A percentile compares a stretch with the other conserved stretches of the same genome.
Evolutionary conservation across 2,888 invertebrate genomes (phyloP).

Genomic region (Eucera pruinosa): DNA sequence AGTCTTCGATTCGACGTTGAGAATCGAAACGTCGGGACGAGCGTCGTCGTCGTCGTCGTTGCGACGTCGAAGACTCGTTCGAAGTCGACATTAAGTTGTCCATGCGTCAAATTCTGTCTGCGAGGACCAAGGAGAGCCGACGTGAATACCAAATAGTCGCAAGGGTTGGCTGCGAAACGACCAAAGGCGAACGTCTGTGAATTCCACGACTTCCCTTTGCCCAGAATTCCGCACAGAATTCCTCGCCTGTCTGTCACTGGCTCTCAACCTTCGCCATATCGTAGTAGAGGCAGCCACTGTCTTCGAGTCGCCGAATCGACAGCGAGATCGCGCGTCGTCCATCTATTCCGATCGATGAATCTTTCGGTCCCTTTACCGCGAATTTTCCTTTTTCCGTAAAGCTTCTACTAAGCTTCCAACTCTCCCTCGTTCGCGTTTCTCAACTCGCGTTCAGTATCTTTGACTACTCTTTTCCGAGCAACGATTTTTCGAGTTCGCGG

Average conservation of each 20-base stretch:
- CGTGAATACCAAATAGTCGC: conserved; percentile 70
- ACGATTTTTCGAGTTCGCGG: not conserved
- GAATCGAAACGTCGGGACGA: conserved; percentile 43
- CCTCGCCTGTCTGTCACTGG: conserved; percentile 39
- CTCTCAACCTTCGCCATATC: conserved; percentile 25
- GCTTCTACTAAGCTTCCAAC: not conserved
- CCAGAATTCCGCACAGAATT: conserved; percentile 56
- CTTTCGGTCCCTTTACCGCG: conserved; percentile 13
- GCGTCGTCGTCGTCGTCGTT: conserved; percentile 24
- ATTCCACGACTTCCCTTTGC: conserved; percentile 45
- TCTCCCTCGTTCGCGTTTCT: not conserved
- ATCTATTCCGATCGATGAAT: conserved; percentile 26
- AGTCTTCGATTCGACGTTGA: not conserved
- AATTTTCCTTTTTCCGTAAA: too few species aligned
- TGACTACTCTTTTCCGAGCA: not conserved
- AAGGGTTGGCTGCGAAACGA: conserved; percentile 47
- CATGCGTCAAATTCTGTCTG: conserved; percentile 74
- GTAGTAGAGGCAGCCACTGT: conserved; percentile 37
- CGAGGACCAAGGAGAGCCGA: conserved; percentile 40
- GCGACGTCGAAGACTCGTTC: conserved; percentile 42
- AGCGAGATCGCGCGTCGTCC: conserved; percentile 17
- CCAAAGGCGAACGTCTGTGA: conserved; percentile 61
- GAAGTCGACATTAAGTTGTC: conserved; percentile 68
- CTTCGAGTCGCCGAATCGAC: conserved; percentile 30
- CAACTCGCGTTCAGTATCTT: not conserved